These are phyloP conservation scores for Drosophila orosa DNA, from an alignment of 1,140 invertebrate species.

Conservation along the genomic window DNA sequence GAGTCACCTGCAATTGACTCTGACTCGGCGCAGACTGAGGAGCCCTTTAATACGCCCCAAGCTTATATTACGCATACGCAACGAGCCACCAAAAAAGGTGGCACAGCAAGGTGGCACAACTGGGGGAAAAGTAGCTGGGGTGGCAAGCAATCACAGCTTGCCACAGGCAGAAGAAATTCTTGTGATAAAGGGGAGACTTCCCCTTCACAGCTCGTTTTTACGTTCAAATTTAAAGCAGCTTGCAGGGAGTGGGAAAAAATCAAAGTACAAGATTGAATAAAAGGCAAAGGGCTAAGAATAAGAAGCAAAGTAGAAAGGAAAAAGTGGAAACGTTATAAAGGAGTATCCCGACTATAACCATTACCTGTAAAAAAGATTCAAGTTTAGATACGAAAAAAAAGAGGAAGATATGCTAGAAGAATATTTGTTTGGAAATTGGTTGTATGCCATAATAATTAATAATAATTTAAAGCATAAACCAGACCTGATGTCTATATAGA, in stretches of 20 bases:
- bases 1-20: constrained; percentile 82
- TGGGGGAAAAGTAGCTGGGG: constrained; percentile 44
- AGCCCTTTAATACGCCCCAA: constrained; percentile 33
- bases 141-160: constrained; percentile 69
- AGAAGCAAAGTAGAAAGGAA: constrained; percentile 7
- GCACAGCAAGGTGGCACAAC: constrained; percentile 39
- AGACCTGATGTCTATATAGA: too few species aligned
- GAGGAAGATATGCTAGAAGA: too few species aligned
- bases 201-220: constrained; percentile 50
- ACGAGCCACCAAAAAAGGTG: constrained; percentile 31
- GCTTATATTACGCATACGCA: constrained; percentile 74
- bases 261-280: constrained; percentile 53
- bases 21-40: background rate
- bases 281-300: constrained; percentile 32
- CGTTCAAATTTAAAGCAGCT: constrained; percentile 55
- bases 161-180: constrained; percentile 46
- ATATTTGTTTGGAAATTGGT: too few species aligned
- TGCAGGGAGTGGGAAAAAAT: constrained; percentile 46
- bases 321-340: background rate
- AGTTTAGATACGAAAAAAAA: background rate
- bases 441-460: too few species aligned
- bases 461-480: too few species aligned
- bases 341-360: background rate
- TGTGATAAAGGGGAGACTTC: constrained; percentile 30
- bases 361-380: background rate